phyloP scores from a whole-genome alignment of 2,888 invertebrate species.

The Thalpophila matura region DNA sequence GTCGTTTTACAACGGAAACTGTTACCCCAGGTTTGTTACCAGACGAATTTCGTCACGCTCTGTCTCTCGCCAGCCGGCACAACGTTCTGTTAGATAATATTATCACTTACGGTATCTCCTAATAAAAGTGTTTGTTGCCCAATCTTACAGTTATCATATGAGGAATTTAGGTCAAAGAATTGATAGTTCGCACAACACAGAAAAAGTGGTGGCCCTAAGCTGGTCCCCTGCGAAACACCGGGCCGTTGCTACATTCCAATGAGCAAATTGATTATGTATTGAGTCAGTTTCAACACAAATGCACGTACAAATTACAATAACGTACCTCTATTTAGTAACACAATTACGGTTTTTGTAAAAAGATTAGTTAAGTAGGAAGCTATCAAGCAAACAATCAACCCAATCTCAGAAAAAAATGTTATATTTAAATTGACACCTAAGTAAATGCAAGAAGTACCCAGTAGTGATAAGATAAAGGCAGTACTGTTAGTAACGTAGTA shows the following conservation, averaged over 20 bases:
- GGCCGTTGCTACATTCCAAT: conserved; percentile 62
- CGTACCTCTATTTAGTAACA: conserved; percentile 59
- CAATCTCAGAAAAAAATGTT: conserved; percentile 36
- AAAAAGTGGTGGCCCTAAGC: conserved; percentile 51
- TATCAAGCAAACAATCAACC: conserved; percentile 44
- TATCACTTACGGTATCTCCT: conserved; percentile 49
- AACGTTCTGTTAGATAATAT: conserved; percentile 52
- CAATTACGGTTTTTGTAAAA: conserved; percentile 54
- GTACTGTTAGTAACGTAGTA: background rate
- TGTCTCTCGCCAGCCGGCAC: conserved; percentile 36
- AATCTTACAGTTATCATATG: conserved; percentile 61
- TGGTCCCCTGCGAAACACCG: conserved; percentile 60
- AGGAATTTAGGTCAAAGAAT: conserved; percentile 62
- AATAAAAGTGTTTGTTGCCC: conserved; percentile 39
- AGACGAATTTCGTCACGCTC: conserved; percentile 55
- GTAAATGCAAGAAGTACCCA: conserved; percentile 20
- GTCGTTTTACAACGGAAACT: conserved; percentile 38
- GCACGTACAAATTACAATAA: conserved; percentile 66
- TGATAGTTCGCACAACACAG: conserved; percentile 62
- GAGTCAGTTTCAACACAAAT: conserved; percentile 65
- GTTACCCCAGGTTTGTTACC: conserved; percentile 43
- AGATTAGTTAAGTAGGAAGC: conserved; percentile 56
- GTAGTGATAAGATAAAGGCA: conserved; percentile 2
- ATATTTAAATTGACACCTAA: conserved; percentile 12
- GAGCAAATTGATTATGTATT: conserved; percentile 64